Conservation (phyloP, 2,888 invertebrate species). For the Rhogogaster chlorosoma region DNA sequence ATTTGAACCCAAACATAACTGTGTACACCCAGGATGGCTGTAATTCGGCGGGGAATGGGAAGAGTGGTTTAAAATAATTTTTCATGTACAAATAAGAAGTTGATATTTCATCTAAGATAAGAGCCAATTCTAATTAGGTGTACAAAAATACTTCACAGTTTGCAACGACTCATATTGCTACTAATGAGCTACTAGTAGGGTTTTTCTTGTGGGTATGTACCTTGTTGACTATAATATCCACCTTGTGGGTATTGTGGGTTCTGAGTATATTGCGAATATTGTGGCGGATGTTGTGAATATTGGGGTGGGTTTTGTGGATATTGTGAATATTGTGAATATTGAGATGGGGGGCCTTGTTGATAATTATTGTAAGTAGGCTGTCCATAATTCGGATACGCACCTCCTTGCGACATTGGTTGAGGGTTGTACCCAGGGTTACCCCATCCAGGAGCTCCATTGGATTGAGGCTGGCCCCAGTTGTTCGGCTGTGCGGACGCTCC, state of each 20-base stretch:
- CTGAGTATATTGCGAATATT: conserved; percentile 57
- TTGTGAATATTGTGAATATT: conserved; percentile 54
- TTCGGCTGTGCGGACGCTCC: conserved; percentile 63
- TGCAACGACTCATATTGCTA: not conserved
- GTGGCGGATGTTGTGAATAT: conserved; percentile 37
- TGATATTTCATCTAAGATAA: not conserved
- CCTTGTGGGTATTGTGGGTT: conserved; percentile 68
- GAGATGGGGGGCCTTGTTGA: conserved; percentile 56
- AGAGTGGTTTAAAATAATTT: not conserved
- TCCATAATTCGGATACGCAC: conserved; percentile 74
- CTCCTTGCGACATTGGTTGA: conserved; percentile 75
- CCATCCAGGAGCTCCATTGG: conserved; percentile 73
- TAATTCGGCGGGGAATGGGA: not conserved
- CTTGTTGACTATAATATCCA: conserved; percentile 65
- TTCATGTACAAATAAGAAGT: not conserved
- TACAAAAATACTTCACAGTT: conserved; percentile 5
- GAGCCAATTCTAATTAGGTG: not conserved
- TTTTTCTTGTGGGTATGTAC: conserved; percentile 10
- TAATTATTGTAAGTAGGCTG: conserved; percentile 58
- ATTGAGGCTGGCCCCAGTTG: conserved; percentile 70
- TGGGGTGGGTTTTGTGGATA: conserved; percentile 72
- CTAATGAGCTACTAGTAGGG: conserved; percentile 4
- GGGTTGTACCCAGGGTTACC: conserved; percentile 74
- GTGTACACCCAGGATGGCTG: not conserved
- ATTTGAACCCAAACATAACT: not conserved